Base-by-base conservation (phyloP, 2,888 invertebrate species). In the Molanna angustata region DNA sequence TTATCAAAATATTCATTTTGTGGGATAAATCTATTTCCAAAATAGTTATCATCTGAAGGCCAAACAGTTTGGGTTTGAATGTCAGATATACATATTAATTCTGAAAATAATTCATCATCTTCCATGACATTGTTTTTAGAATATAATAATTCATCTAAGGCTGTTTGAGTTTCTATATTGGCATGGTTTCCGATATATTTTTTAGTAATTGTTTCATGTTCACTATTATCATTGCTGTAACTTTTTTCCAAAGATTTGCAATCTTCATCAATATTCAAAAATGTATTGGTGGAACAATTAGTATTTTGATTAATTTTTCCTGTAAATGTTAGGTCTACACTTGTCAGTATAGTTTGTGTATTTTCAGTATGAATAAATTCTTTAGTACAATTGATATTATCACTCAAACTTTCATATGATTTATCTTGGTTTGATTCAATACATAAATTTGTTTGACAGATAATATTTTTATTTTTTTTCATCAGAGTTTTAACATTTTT, bases 121-220 rank as follows among this genome's bases (percentile, higher is more conserved):
- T 50, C 41, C 33, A 19, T 41, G 21, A 33, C 11, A 33, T 45
- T 43, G 7, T 16, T 9, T 40, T 44, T 51, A 6, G 54, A 57
- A 49, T 58, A 58, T 2, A 58, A 44, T 14, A 58, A 35, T 17
- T 58, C 58, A 31, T 58, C 58, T 11, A 58, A 33, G 4, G 58
- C 58, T n/a, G 58, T 58, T 20, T 58, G 58, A 4, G 58, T 58
- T 51, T 58, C 51, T 18, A 58, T 58, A 21, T 52, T 51, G 11
- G 46, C 37, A 11, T 27, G 42, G 27, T 11, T 27, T 33, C 27
- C 11, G n/a, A n/a, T n/a, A n/a, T n/a, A n/a, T n/a, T n/a, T n/a
- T n/a, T n/a, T n/a, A n/a, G n/a, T n/a, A n/a, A n/a, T 18, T 4
- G 40, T 14, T 42, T 42, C 42, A 21, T n/a, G n/a, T n/a, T n/a